Evolutionary conservation across 2,113 vertebrate species (phyloP).

Genomic region (Speoplatyrhinus poulsoni): DNA sequence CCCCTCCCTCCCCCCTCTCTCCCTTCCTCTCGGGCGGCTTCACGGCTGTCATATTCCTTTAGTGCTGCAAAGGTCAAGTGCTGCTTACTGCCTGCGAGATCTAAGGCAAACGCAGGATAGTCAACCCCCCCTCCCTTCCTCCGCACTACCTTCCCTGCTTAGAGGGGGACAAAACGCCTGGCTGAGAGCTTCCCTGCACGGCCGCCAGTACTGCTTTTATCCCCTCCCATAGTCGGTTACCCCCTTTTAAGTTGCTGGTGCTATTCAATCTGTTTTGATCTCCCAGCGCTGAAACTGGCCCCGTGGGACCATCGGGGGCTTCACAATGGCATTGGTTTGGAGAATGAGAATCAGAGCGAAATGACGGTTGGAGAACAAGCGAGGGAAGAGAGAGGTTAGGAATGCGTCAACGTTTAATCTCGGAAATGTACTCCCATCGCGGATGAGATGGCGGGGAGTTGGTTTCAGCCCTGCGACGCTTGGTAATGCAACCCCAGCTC

Average conservation of each 20-base stretch:
- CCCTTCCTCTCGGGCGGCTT: constrained; percentile 62
- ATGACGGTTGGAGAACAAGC: constrained; percentile 31
- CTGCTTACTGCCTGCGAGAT: constrained; percentile 77
- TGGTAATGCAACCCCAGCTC: constrained; percentile 32
- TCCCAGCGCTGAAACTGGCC: constrained; percentile 42
- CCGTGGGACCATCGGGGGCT: constrained; percentile 32
- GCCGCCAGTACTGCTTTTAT: constrained; percentile 24
- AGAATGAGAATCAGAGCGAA: constrained; percentile 58
- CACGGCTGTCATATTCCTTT: constrained; percentile 84
- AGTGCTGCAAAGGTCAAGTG: constrained; percentile 81
- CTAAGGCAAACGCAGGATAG: constrained; percentile 68
- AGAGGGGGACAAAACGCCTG: constrained; percentile 56
- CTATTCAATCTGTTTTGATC: constrained; percentile 58
- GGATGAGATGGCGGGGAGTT: background rate
- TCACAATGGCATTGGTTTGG: constrained; percentile 57
- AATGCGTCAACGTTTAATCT: too few species aligned
- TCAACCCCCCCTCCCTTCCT: constrained; percentile 38
- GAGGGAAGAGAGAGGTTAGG: constrained; percentile 5
- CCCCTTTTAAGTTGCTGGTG: constrained; percentile 47
- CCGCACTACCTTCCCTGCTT: constrained; percentile 39
- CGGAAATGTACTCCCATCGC: too few species aligned
- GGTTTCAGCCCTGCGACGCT: constrained; percentile 8
- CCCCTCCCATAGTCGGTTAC: constrained; percentile 49
- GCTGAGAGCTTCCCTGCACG: constrained; percentile 60
- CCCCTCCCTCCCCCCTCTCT: constrained; percentile 4